phyloP scores from a whole-genome alignment of 2,888 invertebrate species.

The Furcula furcula region DNA sequence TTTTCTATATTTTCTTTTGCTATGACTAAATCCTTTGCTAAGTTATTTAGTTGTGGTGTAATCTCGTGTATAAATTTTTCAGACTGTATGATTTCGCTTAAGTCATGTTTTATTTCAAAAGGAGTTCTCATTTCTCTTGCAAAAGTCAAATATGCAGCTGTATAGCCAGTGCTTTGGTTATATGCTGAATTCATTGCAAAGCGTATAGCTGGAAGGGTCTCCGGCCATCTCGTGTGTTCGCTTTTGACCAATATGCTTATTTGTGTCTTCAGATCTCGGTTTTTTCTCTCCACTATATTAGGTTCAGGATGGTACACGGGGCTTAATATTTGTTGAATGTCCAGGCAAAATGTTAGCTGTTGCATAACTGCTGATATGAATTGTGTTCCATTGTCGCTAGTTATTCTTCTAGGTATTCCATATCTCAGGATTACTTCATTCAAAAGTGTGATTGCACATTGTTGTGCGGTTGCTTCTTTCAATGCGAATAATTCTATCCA shows the following conservation, averaged over 20 bases:
- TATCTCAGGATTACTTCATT: conserved; percentile 24
- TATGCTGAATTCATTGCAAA: conserved; percentile 8
- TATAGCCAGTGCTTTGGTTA: conserved; percentile 24
- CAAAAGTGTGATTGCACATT: conserved; percentile 15
- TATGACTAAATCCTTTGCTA: too few relatives aligned
- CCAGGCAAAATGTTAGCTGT: conserved; percentile 16
- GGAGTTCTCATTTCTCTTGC: conserved; percentile 15
- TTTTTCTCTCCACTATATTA: conserved; percentile 17
- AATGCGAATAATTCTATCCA: conserved; percentile 24
- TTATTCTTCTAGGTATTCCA: conserved; percentile 19
- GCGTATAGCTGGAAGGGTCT: conserved; percentile 5
- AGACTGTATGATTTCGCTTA: conserved; percentile 4
- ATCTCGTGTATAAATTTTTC: conserved; percentile 13
- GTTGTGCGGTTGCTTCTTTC: conserved; percentile 6
- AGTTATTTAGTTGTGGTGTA: too few relatives aligned
- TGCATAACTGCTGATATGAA: conserved; percentile 31
- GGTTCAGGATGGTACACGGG: conserved; percentile 39
- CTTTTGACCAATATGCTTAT: conserved; percentile 12
- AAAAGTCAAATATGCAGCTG: conserved; percentile 43
- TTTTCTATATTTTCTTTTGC: too few relatives aligned
- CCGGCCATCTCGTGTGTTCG: conserved; percentile 9
- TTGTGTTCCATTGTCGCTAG: conserved; percentile 26
- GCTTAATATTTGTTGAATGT: conserved; percentile 22
- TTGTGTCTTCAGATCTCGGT: conserved; percentile 15
- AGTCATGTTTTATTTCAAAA: conserved; percentile 3